Percentiles rank a stretch among this genome's conserved stretches.
These are phyloP conservation scores for Epinephelus fuscoguttatus DNA, from an alignment of 2,113 vertebrate genomes.

Conservation along the genomic window DNA sequence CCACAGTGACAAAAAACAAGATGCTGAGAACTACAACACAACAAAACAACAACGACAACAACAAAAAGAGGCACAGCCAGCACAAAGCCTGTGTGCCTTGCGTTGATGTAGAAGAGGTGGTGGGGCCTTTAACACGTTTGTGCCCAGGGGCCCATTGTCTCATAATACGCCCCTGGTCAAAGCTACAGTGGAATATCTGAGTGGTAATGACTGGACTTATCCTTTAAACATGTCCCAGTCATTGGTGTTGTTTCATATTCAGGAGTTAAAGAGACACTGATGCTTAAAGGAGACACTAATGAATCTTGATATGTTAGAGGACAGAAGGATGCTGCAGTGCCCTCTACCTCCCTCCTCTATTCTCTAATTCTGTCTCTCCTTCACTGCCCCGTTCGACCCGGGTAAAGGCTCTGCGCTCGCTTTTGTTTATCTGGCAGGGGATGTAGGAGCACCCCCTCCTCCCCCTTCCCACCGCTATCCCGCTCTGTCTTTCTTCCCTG, in stretches of 20 bases:
- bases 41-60: no score
- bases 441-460: constrained; percentile 40
- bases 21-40: no score
- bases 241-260: neutral
- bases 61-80: no score
- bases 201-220: neutral
- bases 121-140: no score
- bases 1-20: no score
- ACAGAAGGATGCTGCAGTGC: constrained; percentile 52
- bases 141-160: no score
- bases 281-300: constrained; percentile 46
- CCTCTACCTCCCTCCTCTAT: constrained; percentile 23
- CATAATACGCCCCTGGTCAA: no score
- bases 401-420: constrained; percentile 34
- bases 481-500: constrained; percentile 62
- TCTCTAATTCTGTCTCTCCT: constrained; percentile 45
- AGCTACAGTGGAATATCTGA: neutral
- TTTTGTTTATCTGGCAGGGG: constrained; percentile 73
- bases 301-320: constrained; percentile 35
- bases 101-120: no score
- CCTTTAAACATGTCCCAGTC: neutral
- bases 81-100: no score
- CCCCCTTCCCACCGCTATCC: constrained; percentile 23
- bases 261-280: constrained; percentile 5
- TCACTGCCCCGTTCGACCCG: constrained; percentile 18